A percentile compares a stretch with the other conserved stretches of the same genome.
These are phyloP conservation scores for Psilopogon haemacephalus DNA, from an alignment of 2,113 vertebrate genomes.

Conservation along the genomic window DNA sequence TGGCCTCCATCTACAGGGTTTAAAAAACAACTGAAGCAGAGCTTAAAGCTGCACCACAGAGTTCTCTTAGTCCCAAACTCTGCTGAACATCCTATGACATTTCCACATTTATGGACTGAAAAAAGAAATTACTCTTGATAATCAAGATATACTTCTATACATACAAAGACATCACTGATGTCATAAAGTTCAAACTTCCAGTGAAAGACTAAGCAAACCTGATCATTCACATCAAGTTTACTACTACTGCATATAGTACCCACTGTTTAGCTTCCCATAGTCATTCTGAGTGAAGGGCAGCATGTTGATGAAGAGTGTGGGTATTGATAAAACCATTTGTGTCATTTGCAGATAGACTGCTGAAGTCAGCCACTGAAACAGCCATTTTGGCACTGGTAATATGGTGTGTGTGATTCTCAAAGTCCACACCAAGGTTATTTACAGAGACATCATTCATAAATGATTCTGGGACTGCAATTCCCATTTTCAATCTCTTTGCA, in stretches of 20 bases:
- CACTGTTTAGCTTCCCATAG: slow-evolving; percentile 33
- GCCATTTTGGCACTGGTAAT: slow-evolving; percentile 97
- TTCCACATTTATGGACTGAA: slow-evolving; percentile 90
- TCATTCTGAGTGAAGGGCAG: slow-evolving; percentile 96
- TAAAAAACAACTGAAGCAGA: slow-evolving; percentile 75
- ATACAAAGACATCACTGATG: slow-evolving; percentile 99
- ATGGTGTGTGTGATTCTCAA: slow-evolving; percentile 88
- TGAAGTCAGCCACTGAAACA: slow-evolving; percentile 95
- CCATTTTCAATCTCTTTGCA: slow-evolving; percentile 94
- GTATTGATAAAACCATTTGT: slow-evolving; percentile 89
- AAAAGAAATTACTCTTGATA: slow-evolving; percentile 99
- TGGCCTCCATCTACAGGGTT: slow-evolving; percentile 78
- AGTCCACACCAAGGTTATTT: slow-evolving; percentile 90
- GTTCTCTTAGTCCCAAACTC: slow-evolving; percentile 83
- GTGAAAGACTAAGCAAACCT: slow-evolving; percentile 93
- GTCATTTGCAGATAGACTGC: slow-evolving; percentile 87
- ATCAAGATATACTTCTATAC: slow-evolving; percentile 99
- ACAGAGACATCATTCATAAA: slow-evolving; percentile 94
- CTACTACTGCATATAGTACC: slow-evolving; percentile 65
- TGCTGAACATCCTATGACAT: slow-evolving; percentile 76
- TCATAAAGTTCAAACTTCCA: slow-evolving; percentile 96
- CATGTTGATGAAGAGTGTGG: slow-evolving; percentile 88
- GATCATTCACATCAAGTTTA: slow-evolving; percentile 76
- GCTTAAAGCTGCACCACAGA: slow-evolving; percentile 88
- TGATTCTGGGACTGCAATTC: slow-evolving; percentile 85